These are phyloP conservation scores for Crossaster papposus DNA, from an alignment of 53 echinoderm and acorn worm genomes.

Conservation along the genomic window DNA sequence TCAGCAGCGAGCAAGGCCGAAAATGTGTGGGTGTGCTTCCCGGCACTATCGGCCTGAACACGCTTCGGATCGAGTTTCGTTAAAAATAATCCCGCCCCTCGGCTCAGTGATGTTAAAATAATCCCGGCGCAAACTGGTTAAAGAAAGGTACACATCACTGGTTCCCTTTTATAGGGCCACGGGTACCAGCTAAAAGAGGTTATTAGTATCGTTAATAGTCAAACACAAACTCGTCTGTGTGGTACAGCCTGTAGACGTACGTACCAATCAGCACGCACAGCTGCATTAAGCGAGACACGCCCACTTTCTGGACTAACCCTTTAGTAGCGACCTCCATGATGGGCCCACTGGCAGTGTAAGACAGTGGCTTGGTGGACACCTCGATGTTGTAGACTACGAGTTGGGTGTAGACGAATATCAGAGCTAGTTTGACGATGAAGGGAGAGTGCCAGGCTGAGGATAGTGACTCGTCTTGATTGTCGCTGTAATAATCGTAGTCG, in stretches of 20 bases:
- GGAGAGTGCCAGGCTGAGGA: conserved; percentile 61
- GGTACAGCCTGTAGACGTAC: conserved; percentile 66
- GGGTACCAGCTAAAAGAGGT: background rate
- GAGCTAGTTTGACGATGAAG: conserved; percentile 74
- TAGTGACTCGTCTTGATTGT: background rate
- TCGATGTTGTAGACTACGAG: conserved; percentile 84
- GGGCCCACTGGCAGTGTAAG: conserved; percentile 69
- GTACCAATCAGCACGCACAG: conserved; percentile 61
- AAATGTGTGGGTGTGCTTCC: too few species aligned
- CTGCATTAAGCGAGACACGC: conserved; percentile 66
- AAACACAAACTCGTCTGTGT: conserved; percentile 66
- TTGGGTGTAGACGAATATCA: conserved; percentile 94
- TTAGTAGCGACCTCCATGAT: conserved; percentile 65
- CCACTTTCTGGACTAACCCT: conserved; percentile 67
- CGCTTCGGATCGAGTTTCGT: too few species aligned
- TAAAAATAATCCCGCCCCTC: too few species aligned
- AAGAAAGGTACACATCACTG: background rate
- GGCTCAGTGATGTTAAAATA: too few species aligned
- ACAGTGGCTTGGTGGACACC: conserved; percentile 63
- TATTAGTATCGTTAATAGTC: conserved; percentile 54
- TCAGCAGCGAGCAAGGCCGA: too few species aligned
- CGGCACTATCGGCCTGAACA: too few species aligned
- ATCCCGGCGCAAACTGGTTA: too few species aligned
- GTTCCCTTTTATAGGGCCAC: background rate
- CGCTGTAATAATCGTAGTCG: conserved; percentile 19